These are phyloP conservation scores for Pachyrhynchus sulphureomaculatus DNA, from an alignment of 1,140 invertebrate species.

Conservation along the genomic window DNA sequence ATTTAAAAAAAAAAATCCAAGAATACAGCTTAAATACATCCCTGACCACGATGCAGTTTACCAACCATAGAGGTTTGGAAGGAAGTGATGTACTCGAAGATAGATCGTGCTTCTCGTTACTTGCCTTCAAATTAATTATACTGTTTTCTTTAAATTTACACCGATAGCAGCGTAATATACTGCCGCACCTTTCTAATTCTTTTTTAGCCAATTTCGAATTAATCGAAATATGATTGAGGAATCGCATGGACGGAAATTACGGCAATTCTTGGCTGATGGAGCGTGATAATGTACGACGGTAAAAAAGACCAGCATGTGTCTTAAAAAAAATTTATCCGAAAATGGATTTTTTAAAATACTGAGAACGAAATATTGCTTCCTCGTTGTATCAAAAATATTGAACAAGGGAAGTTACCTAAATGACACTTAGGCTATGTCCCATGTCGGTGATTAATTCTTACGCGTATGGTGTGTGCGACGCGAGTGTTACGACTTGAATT, in stretches of 20 bases:
- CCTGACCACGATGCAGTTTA: background rate
- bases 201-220: slow-evolving; percentile 27
- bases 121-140: slow-evolving; percentile 29
- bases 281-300: slow-evolving; percentile 10
- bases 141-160: slow-evolving; percentile 34
- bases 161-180: slow-evolving; percentile 25
- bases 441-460: too few species aligned
- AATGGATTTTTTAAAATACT: too few species aligned
- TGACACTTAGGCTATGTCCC: too few species aligned
- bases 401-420: too few species aligned
- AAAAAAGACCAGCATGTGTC: background rate
- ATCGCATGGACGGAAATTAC: slow-evolving; percentile 24
- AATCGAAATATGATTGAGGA: slow-evolving; percentile 30
- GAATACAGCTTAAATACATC: too few species aligned
- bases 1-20: too few species aligned
- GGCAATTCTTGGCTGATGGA: slow-evolving; percentile 19
- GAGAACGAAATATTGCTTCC: too few species aligned
- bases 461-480: too few species aligned
- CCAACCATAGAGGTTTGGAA: background rate
- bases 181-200: slow-evolving; percentile 28
- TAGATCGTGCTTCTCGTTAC: slow-evolving; percentile 31
- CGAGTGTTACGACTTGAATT: too few species aligned
- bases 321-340: slow-evolving; percentile 2
- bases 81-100: slow-evolving; percentile 14
- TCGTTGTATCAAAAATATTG: too few species aligned